A percentile compares a stretch with the other conserved stretches of the same genome.
These are phyloP conservation scores for Plectrocnemia conspersa DNA, from an alignment of 1,140 invertebrate genomes.

Conservation along the genomic window DNA sequence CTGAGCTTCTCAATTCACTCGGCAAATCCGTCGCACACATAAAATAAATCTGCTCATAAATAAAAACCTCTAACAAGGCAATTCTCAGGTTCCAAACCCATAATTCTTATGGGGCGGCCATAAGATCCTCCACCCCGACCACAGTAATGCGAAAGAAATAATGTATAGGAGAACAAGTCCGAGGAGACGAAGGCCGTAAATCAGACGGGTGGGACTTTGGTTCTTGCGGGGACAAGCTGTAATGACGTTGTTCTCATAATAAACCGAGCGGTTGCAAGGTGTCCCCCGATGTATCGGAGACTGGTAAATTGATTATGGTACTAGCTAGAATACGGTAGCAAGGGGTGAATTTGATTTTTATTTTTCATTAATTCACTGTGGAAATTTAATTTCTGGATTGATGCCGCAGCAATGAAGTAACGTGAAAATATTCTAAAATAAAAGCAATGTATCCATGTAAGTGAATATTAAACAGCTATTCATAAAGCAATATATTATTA, in stretches of 20 bases:
- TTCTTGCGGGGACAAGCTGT: conserved; percentile 19
- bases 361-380: too few relatives aligned
- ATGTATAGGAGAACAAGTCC: conserved; percentile 14
- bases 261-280: neutral
- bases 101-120: conserved; percentile 24
- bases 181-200: conserved; percentile 17
- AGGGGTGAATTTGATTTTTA: too few relatives aligned
- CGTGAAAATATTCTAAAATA: too few relatives aligned
- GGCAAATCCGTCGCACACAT: conserved; percentile 31
- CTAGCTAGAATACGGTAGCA: too few relatives aligned
- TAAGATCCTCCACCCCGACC: conserved; percentile 1
- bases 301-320: too few relatives aligned
- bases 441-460: too few relatives aligned
- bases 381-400: too few relatives aligned
- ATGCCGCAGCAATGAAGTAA: too few relatives aligned
- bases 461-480: too few relatives aligned
- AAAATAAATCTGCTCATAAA: conserved; percentile 37
- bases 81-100: conserved; percentile 34
- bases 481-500: too few relatives aligned
- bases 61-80: conserved; percentile 37
- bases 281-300: neutral
- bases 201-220: conserved; percentile 23
- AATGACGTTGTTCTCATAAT: conserved; percentile 11
- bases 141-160: conserved; percentile 29
- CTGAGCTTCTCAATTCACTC: conserved; percentile 35